These are phyloP conservation scores for Agonopterix arenella DNA, from an alignment of 2,888 invertebrate genomes.

Conservation along the genomic window DNA sequence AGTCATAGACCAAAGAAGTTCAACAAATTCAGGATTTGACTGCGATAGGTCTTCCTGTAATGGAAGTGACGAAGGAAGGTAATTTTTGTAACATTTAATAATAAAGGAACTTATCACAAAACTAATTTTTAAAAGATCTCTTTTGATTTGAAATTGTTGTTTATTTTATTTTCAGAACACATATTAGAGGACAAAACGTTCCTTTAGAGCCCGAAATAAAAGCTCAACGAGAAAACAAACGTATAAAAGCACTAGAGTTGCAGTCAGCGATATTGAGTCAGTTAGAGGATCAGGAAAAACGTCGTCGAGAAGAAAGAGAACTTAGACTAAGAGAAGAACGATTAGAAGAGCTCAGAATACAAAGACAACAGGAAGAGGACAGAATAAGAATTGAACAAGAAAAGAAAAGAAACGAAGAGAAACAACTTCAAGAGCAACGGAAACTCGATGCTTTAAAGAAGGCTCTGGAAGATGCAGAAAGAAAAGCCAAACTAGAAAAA, in stretches of 20 bases:
- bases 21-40: slow-evolving; percentile 59
- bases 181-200: slow-evolving; percentile 90
- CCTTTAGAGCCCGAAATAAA: slow-evolving; percentile 87
- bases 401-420: slow-evolving; percentile 79
- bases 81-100: slow-evolving; percentile 1
- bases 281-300: slow-evolving; percentile 87
- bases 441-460: slow-evolving; percentile 86
- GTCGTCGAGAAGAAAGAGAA: slow-evolving; percentile 86
- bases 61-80: slow-evolving; percentile 70
- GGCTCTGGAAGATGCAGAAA: slow-evolving; percentile 87
- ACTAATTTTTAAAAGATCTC: not conserved
- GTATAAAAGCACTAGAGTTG: slow-evolving; percentile 89
- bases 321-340: slow-evolving; percentile 85
- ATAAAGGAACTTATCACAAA: not conserved
- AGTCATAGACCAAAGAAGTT: slow-evolving; percentile 75
- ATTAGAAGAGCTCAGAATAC: slow-evolving; percentile 87
- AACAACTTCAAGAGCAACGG: slow-evolving; percentile 82
- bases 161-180: slow-evolving; percentile 68
- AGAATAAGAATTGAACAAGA: slow-evolving; percentile 84
- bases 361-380: slow-evolving; percentile 84
- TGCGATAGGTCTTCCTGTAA: slow-evolving; percentile 65
- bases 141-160: not conserved
- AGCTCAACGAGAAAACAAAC: slow-evolving; percentile 87
- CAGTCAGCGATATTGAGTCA: slow-evolving; percentile 92
- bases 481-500: slow-evolving; percentile 82